These are phyloP conservation scores for Mesochorus sp. DNA, from an alignment of 2,888 invertebrate species.

Conservation along the genomic window DNA sequence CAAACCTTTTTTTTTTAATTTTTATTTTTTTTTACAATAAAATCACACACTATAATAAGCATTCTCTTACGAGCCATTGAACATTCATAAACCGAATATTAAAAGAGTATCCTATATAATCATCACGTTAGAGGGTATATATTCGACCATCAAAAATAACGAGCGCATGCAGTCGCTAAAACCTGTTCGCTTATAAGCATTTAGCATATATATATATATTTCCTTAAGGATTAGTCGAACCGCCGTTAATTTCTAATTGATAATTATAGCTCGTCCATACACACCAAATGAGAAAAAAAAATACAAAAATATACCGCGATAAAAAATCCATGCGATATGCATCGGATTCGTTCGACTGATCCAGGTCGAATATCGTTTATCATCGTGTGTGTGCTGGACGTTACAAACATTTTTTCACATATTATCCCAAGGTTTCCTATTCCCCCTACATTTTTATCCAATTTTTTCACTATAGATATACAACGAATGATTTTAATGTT, in stretches of 20 bases:
- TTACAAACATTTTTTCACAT: slow-evolving; percentile 13
- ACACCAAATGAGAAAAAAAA: neutral
- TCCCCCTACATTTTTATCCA: neutral
- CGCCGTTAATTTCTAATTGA: slow-evolving; percentile 36
- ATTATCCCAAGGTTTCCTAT: neutral
- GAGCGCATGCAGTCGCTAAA: slow-evolving; percentile 20
- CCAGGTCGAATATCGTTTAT: slow-evolving; percentile 9
- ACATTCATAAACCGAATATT: slow-evolving; percentile 2
- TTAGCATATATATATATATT: slow-evolving; percentile 16
- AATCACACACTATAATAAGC: slow-evolving; percentile 9
- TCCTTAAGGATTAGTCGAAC: slow-evolving; percentile 9
- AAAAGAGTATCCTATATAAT: slow-evolving; percentile 38
- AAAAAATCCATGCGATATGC: slow-evolving; percentile 20
- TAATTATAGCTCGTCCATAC: slow-evolving; percentile 37
- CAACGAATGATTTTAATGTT: slow-evolving; percentile 31
- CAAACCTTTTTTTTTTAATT: slow-evolving; percentile 1
- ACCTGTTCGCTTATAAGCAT: slow-evolving; percentile 5
- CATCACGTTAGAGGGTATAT: slow-evolving; percentile 3
- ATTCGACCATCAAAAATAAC: slow-evolving; percentile 27
- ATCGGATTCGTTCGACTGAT: slow-evolving; percentile 10
- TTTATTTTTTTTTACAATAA: slow-evolving; percentile 11
- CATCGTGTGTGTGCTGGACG: neutral
- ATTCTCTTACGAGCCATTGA: neutral
- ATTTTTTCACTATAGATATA: neutral
- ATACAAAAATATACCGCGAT: neutral